Conservation (phyloP, 2,113 vertebrate species). For the Oryzias curvinotus region DNA sequence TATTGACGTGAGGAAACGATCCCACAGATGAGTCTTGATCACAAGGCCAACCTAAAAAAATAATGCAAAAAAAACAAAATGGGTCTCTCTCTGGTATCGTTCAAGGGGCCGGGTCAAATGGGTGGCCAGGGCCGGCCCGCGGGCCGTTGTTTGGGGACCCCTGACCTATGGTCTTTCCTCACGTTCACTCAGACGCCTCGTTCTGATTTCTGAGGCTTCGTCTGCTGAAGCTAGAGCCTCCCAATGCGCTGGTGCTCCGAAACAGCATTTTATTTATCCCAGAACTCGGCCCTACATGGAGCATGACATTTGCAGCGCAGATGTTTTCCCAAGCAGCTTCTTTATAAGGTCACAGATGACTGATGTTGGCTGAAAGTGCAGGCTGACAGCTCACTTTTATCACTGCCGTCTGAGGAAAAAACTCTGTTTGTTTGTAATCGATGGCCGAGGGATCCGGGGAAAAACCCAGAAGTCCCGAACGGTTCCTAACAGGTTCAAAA, state of each 20-base stretch:
- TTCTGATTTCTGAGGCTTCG: no score
- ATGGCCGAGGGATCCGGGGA: conserved; percentile 20
- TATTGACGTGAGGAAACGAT: no score
- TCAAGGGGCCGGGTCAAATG: no score
- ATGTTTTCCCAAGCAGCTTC: conserved; percentile 52
- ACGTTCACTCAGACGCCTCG: no score
- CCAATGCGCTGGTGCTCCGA: conserved; percentile 56
- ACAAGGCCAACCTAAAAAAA: no score
- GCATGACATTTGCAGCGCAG: conserved; percentile 71
- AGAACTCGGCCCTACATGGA: conserved; percentile 35
- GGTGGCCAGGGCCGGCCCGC: no score
- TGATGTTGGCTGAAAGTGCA: conserved; percentile 35
- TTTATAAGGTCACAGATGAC: conserved; percentile 50
- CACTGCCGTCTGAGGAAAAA: conserved; percentile 27
- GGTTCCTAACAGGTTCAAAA: conserved; percentile 29
- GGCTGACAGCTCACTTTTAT: conserved; percentile 45
- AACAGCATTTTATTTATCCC: conserved; percentile 42
- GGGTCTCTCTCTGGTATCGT: no score
- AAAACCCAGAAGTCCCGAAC: neutral
- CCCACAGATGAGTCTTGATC: no score
- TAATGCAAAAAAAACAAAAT: no score
- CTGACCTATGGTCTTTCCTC: no score
- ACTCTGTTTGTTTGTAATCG: conserved; percentile 20
- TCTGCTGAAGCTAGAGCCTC: conserved; percentile 16
- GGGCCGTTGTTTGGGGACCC: no score